Conservation (phyloP, 2,113 vertebrate genomes). For the Hypanus sabinus region DNA sequence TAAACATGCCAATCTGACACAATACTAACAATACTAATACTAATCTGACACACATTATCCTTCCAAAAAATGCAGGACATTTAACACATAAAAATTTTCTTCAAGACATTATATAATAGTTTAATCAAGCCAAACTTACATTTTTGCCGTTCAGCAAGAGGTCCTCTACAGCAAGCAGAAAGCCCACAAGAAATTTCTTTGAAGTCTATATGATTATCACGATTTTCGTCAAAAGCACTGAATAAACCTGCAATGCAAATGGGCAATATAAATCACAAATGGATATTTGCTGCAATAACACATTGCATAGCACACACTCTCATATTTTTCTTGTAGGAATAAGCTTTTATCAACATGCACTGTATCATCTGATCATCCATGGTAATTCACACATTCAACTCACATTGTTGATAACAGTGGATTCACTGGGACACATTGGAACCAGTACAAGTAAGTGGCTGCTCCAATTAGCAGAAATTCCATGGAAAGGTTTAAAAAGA, state of each 20-base stretch:
- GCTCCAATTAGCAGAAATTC: too few relatives aligned
- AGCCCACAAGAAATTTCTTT: slow-evolving; percentile 98
- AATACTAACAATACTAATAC: too few relatives aligned
- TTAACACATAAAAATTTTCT: slow-evolving; percentile 33
- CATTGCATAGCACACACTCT: not conserved
- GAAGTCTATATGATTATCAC: slow-evolving; percentile 99
- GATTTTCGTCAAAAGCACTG: slow-evolving; percentile 97
- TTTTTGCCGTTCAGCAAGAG: slow-evolving; percentile 92
- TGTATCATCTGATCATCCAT: not conserved
- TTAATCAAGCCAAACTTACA: slow-evolving; percentile 65
- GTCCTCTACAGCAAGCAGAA: slow-evolving; percentile 92
- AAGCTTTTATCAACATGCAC: not conserved
- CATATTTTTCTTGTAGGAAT: not conserved
- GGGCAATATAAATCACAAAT: not conserved
- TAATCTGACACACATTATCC: too few relatives aligned
- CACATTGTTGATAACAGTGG: not conserved
- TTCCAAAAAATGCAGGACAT: not conserved
- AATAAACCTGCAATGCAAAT: slow-evolving; percentile 74
- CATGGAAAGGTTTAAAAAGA: too few relatives aligned
- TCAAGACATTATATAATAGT: not conserved
- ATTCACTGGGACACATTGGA: too few relatives aligned
- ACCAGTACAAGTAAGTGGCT: too few relatives aligned
- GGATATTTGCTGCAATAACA: slow-evolving; percentile 4
- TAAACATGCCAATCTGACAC: not conserved
- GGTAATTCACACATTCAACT: too few relatives aligned